Evolutionary conservation across 2,113 vertebrate species (phyloP), one percentile per base, ranked within the genome.

Genomic region (Oryzias woworae): DNA sequence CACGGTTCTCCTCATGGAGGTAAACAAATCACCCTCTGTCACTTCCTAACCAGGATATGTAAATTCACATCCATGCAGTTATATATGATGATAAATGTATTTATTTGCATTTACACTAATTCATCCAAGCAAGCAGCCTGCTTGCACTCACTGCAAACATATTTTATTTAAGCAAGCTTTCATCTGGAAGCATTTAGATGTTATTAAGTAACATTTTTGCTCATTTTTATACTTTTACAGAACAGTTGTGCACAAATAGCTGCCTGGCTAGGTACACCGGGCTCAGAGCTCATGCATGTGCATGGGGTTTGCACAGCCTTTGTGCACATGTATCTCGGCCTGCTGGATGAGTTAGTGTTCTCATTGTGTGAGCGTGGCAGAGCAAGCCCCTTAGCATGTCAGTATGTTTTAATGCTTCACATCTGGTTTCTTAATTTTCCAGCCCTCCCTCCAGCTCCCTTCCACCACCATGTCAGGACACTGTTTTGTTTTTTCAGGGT

Each of bases 341-440:
- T 82, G 83, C 73, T 85, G 83, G 75, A 78, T 91, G 85, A 88
- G 70, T 88, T 87, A 83, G 82, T 82, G 83, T 81, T 73, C 81
- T 75, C 64, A 60, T 66, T 85, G 83, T 89, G 82, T 84, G 85
- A 84, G 84, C 83, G 85, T 88, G 85, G 81, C 83, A 87, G 85
- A 84, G 78, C 84, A 88, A 88, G 75, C 79, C 77, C 83, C 88
- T 90, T 83, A 87, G 85, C 73, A 87, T 90, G 90, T 92, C 88
- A 89, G 80, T 90, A 82, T 87, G 85, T 89, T 93, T 91, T 92
- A 92, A 92, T 90, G 91, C 85, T 78, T 81, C 87, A 93, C 92
- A 93, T 93, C 92, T 93, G 92, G 88, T 92, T 92, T 93, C 89
- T 89, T 91, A 91, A 91, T 93, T 89, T 86, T 84, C 86, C 51